Base-by-base conservation (phyloP, 2,888 invertebrate genomes). In the Polydrusus pterygomalis region DNA sequence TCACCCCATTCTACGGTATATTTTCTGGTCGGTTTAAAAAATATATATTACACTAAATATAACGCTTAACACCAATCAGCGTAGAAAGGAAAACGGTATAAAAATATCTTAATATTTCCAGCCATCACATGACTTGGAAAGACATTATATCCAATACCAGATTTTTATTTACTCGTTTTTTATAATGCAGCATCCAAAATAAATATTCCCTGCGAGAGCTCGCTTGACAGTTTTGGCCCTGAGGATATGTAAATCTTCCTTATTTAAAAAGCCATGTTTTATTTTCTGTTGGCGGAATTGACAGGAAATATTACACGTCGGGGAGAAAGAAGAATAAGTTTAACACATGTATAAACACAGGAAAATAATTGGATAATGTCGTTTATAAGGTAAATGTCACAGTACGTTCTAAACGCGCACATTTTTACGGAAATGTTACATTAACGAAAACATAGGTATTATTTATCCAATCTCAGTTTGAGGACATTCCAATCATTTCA, bases 181-280 rank as follows among this genome's bases (percentile, higher is more conserved):
- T 60, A 18, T 60, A 60, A 60, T 60, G 18, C 18, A 11, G 15
- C 38, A 38, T 60, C 58, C 17, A 60, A 60, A 60, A 60, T 40
- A 60, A 60, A 60, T 38, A 60, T 60, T 18, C 20, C 58, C 58
- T n/a, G 11, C 11, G 58, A 38, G 17, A 38, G 11, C 7, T 17
- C n/a, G 10, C 17, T 38, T 40, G 58, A 60, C 58, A 60, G 30
- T 60, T 60, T 38, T 13, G n/a, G 40, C 58, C 58, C 58, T 0
- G n/a, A 38, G 40, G 38, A 17, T 9, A 60, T 60, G 58, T 60
- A 60, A 60, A 60, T 60, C 58, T 18, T 60, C 15, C 38, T 60
- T 60, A 60, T 60, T 60, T 60, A 60, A 60, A 58, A 60, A 38
- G 18, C 17, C 38, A 60, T 60, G 38, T 38, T 60, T 60, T 38